Percentiles rank a stretch among this genome's conserved stretches.
Evolutionary conservation across 2,113 vertebrate genomes (phyloP).

Genomic region (Spilogale gracilis): DNA sequence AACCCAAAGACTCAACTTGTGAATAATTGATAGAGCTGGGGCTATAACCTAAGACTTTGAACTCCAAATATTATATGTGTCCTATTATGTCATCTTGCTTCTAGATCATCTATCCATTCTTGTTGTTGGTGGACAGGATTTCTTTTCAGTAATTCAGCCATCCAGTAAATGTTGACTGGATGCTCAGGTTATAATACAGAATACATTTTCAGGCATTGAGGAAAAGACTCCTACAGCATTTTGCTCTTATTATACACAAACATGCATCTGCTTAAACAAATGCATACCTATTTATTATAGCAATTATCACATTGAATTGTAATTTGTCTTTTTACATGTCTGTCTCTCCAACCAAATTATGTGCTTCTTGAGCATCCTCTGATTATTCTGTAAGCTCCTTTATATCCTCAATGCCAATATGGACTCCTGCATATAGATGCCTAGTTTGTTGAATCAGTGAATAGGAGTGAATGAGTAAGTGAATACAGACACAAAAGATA

Average conservation of each 20-base stretch:
- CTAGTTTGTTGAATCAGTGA: constrained; percentile 54
- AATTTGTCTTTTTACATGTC: constrained; percentile 74
- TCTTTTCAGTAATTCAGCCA: constrained; percentile 43
- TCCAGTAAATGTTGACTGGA: constrained; percentile 21
- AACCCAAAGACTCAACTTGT: constrained; percentile 38
- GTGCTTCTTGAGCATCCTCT: constrained; percentile 67
- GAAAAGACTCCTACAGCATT: constrained; percentile 42
- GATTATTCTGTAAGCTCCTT: constrained; percentile 56
- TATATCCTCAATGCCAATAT: constrained; percentile 12
- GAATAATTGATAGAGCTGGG: constrained; percentile 20
- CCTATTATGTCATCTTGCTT: constrained; percentile 32
- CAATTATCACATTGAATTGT: constrained; percentile 51
- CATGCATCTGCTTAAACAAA: constrained; percentile 9
- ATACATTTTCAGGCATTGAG: constrained; percentile 36
- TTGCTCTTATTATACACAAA: constrained; percentile 50
- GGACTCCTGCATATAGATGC: constrained; percentile 23
- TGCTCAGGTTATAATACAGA: constrained; percentile 40
- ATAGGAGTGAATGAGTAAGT: constrained; percentile 51
- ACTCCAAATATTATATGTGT: neutral
- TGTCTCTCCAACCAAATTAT: constrained; percentile 63
- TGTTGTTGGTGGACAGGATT: constrained; percentile 36
- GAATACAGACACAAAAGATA: constrained; percentile 60
- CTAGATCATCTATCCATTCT: constrained; percentile 41
- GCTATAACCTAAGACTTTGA: constrained; percentile 21
- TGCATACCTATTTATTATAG: constrained; percentile 27